Conservation (phyloP, 2,888 invertebrate genomes). For the Dromius quadrimaculatus region DNA sequence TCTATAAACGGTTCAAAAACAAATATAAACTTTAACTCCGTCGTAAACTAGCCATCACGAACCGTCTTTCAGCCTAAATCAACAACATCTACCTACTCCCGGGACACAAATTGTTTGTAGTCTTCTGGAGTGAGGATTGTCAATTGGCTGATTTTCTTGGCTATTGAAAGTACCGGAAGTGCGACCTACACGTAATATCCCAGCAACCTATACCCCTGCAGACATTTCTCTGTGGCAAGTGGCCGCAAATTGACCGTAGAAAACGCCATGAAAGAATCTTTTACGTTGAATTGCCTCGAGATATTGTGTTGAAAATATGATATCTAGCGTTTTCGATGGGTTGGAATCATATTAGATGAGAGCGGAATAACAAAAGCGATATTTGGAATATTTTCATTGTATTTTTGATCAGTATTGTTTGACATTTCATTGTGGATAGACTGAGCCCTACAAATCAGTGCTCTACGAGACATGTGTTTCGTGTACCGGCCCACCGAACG, state of each 20-base stretch:
- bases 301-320: conserved; percentile 10
- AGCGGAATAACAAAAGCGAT: background rate
- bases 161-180: conserved; percentile 63
- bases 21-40: background rate
- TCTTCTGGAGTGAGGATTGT: conserved; percentile 62
- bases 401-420: background rate
- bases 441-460: too few relatives aligned
- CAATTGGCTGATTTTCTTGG: conserved; percentile 64
- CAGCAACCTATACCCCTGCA: background rate
- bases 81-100: background rate
- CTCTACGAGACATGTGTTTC: too few relatives aligned
- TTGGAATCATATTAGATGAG: background rate
- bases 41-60: background rate
- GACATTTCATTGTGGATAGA: too few relatives aligned
- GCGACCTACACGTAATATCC: conserved; percentile 48
- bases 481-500: too few relatives aligned
- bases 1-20: too few relatives aligned
- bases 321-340: conserved; percentile 9
- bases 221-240: conserved; percentile 31
- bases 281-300: conserved; percentile 15
- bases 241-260: conserved; percentile 39
- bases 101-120: background rate
- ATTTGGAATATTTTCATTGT: background rate
- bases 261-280: conserved; percentile 10
- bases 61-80: background rate